Evolutionary conservation across 2,797 vertebrate genomes (phyloP).

Genomic region (Adrianichthys oophorus): DNA sequence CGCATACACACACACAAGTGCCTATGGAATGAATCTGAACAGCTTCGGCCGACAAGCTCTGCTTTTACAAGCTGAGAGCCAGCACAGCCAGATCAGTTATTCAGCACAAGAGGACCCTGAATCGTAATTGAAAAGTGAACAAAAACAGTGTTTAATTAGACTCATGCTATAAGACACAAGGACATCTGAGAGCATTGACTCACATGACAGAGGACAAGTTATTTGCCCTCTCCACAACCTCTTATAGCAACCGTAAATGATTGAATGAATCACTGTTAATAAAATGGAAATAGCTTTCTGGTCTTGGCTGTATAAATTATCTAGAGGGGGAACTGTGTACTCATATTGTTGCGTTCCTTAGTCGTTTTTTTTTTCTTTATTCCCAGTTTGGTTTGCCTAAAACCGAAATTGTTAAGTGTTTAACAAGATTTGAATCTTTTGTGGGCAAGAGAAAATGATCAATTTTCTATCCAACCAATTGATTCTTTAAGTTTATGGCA

Average conservation of each 20-base stretch:
- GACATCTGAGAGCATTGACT: slow-evolving; percentile 48
- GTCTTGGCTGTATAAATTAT: slow-evolving; percentile 54
- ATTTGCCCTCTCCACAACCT: slow-evolving; percentile 47
- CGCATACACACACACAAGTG: slow-evolving; percentile 3
- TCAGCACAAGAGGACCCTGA: slow-evolving; percentile 44
- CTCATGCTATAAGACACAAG: slow-evolving; percentile 54
- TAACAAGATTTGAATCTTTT: slow-evolving; percentile 1
- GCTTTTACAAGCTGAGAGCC: slow-evolving; percentile 31
- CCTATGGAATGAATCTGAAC: slow-evolving; percentile 31
- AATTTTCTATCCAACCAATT: background rate
- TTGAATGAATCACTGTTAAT: slow-evolving; percentile 51
- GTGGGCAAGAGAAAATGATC: too few species aligned
- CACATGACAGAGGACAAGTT: slow-evolving; percentile 46
- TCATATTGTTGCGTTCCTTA: slow-evolving; percentile 29
- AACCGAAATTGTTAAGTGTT: slow-evolving; percentile 20
- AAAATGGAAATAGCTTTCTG: slow-evolving; percentile 57
- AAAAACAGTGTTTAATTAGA: slow-evolving; percentile 60
- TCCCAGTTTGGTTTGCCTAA: slow-evolving; percentile 25
- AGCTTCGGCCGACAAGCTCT: slow-evolving; percentile 37
- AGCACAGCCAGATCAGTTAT: slow-evolving; percentile 41
- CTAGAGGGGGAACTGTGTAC: slow-evolving; percentile 28
- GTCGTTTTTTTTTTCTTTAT: slow-evolving; percentile 17
- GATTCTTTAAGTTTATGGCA: slow-evolving; percentile 3
- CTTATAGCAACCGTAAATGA: slow-evolving; percentile 52
- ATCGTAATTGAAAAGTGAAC: slow-evolving; percentile 53